Conservation (phyloP, 2,888 invertebrate genomes). For the Lasioglossum pauxillum region DNA sequence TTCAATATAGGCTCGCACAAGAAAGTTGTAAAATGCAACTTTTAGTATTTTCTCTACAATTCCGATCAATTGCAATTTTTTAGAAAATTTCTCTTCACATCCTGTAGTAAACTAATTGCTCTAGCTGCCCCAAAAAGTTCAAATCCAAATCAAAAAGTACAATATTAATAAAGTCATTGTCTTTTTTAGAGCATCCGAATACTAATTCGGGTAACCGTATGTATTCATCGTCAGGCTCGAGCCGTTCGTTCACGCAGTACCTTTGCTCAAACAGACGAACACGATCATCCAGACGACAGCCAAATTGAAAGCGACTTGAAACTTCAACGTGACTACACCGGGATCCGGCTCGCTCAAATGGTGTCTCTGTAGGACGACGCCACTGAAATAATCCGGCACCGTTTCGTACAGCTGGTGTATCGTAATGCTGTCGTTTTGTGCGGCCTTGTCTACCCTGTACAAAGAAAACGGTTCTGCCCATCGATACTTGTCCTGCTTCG, state of each 20-base stretch:
- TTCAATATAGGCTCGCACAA: no score
- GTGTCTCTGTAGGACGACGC: slow-evolving; percentile 91
- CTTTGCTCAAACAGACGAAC: slow-evolving; percentile 94
- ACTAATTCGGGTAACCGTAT: no score
- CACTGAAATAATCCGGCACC: slow-evolving; percentile 93
- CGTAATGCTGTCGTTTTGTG: slow-evolving; percentile 81
- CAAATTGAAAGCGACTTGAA: slow-evolving; percentile 95
- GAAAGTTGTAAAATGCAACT: no score
- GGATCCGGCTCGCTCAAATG: slow-evolving; percentile 83
- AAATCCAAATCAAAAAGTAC: no score
- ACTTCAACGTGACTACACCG: slow-evolving; percentile 89
- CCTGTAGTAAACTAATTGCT: no score
- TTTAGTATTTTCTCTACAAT: no score
- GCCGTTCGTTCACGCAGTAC: slow-evolving; percentile 73
- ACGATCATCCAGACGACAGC: slow-evolving; percentile 96
- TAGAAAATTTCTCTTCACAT: no score
- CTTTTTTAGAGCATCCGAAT: no score
- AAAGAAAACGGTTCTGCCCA: slow-evolving; percentile 92
- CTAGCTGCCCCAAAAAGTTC: no score
- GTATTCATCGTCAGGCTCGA: neutral
- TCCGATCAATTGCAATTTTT: no score
- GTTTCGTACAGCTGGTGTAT: slow-evolving; percentile 89
- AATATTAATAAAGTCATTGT: no score
- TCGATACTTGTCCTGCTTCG: slow-evolving; percentile 91
- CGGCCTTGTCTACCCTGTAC: slow-evolving; percentile 87